phyloP scores from a whole-genome alignment of 2,113 vertebrate genomes.

The Rhinichthys klamathensis region DNA sequence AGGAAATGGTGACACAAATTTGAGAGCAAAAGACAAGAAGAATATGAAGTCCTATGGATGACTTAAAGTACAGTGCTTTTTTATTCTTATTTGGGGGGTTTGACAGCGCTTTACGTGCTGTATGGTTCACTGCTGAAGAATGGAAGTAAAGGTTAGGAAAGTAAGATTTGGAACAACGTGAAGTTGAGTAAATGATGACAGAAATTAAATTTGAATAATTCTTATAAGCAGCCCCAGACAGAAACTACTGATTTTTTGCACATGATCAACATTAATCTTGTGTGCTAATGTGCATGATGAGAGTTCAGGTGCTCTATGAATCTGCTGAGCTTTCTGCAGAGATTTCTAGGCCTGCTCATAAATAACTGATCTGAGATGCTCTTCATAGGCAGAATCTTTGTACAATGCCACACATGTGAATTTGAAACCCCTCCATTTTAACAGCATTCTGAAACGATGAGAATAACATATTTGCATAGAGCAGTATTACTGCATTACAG shows the following conservation, averaged over 20 bases:
- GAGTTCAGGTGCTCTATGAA: background rate
- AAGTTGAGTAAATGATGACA: background rate
- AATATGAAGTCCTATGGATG: too few species aligned
- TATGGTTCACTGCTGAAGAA: background rate
- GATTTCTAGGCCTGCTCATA: background rate
- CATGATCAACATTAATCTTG: background rate
- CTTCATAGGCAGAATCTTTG: background rate
- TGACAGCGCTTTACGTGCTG: too few species aligned
- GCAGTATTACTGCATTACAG: background rate
- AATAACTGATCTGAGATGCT: background rate
- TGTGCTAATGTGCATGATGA: background rate
- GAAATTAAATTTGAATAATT: background rate
- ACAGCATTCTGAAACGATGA: background rate
- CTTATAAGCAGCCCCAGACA: background rate
- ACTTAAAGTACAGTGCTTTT: too few species aligned
- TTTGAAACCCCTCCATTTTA: background rate
- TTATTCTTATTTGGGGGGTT: too few species aligned
- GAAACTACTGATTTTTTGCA: background rate
- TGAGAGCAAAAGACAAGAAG: too few species aligned
- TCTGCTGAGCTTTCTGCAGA: background rate
- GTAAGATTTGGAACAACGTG: background rate
- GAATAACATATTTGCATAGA: conserved; percentile 3
- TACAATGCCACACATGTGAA: background rate
- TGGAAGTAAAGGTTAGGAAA: background rate
- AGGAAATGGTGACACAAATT: too few species aligned